Evolutionary conservation across 1,140 invertebrate genomes (phyloP), one percentile per base, ranked within the genome.

Genomic region (Pseudomyrmex cubaensis): DNA sequence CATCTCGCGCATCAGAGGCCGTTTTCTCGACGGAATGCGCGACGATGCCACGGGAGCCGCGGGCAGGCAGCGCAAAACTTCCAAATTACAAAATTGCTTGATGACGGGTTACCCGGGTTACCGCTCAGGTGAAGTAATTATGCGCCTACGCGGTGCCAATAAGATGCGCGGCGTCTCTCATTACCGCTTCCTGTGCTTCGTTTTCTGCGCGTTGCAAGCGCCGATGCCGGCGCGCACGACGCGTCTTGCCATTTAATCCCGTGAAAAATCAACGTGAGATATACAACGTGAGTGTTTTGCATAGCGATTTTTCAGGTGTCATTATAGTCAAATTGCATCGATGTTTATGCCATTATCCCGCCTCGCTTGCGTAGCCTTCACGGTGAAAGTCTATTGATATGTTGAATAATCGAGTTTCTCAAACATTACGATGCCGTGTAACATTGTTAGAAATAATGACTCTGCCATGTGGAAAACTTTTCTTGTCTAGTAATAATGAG

Each of bases 21-120:
- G 64, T 69, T 46, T 50, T 25, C 44, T 59, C 61, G 8, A 25
- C 57, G 54, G 61, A 72, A 82, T 77, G 75, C 67, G 48, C 54
- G 25, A 66, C 67, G 82, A 46, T 75, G 69, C 46, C 46, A 74
- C 64, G 22, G 66, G 52, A 84, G 83, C 78, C 82, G 75, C 64
- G 75, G 75, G 72, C 85, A 48, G 59, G 15, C 62, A 66, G 63
- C 54, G 52, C 80, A 66, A 80, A 86, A 85, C 87, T 91, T 85
- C 90, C 90, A 92, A 92, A 92, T 92, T 92, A 87, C 91, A 87
- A 92, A 92, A 92, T 92, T 91, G 85, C 88, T 89, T 91, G 91
- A 92, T 92, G 84, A 88, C 82, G 78, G 91, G 91, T 92, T 87
- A 85, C 70, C 50, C 76, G 13, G 22, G 74, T 84, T 83, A 83